A percentile compares a stretch with the other conserved stretches of the same genome.
Evolutionary conservation across 2,888 invertebrate species (phyloP).

Genomic region (Diaprepes abbreviatus): DNA sequence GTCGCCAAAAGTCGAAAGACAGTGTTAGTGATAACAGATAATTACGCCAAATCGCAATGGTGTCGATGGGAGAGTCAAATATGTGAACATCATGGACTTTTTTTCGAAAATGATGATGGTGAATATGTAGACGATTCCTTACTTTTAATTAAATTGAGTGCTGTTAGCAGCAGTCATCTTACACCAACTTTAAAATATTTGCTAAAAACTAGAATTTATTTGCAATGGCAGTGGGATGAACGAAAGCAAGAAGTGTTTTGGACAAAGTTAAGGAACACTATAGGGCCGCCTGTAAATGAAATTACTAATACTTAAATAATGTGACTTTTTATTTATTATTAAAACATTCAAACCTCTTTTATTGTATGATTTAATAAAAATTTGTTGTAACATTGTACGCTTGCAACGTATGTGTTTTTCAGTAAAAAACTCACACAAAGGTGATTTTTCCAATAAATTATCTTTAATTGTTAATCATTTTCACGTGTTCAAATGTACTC

Average conservation of each 20-base stretch:
- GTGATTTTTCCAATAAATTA: too few relatives aligned
- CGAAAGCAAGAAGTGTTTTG: conserved; percentile 63
- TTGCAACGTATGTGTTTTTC: too few relatives aligned
- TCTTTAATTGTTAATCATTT: too few relatives aligned
- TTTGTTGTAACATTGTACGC: too few relatives aligned
- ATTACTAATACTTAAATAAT: too few relatives aligned
- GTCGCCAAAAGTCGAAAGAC: conserved; percentile 77
- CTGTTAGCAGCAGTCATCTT: conserved; percentile 71
- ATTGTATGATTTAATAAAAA: too few relatives aligned
- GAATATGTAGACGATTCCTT: conserved; percentile 72
- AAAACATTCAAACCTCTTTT: too few relatives aligned
- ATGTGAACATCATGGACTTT: conserved; percentile 76
- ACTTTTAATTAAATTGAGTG: conserved; percentile 75
- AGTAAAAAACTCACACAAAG: too few relatives aligned
- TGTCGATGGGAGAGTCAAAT: conserved; percentile 79
- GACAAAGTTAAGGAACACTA: conserved; percentile 61
- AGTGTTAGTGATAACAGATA: conserved; percentile 77
- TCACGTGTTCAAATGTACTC: too few relatives aligned
- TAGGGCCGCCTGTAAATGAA: conserved; percentile 49
- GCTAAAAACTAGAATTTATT: conserved; percentile 75
- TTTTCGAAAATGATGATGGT: conserved; percentile 69
- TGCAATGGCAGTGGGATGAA: conserved; percentile 72
- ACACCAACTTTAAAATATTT: conserved; percentile 75
- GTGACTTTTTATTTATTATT: too few relatives aligned
- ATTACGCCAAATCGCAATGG: conserved; percentile 81